These are phyloP conservation scores for Pollenia labialis DNA, from an alignment of 2,888 invertebrate species.

Conservation along the genomic window DNA sequence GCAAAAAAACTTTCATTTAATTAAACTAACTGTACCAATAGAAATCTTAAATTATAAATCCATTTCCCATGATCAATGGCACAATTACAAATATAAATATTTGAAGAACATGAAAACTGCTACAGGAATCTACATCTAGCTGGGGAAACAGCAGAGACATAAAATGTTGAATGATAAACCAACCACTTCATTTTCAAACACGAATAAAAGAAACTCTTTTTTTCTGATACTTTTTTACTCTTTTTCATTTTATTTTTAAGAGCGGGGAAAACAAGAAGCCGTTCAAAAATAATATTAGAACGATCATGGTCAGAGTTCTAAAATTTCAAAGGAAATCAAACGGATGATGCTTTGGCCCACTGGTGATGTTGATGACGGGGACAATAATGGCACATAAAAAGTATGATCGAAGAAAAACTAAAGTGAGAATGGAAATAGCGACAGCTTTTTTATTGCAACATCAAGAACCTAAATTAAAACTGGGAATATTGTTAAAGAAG, in stretches of 20 bases:
- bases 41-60: constrained; percentile 55
- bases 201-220: constrained; percentile 54
- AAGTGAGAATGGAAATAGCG: constrained; percentile 41
- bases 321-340: constrained; percentile 47
- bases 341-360: background rate
- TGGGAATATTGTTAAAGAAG: background rate
- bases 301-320: constrained; percentile 50
- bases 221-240: background rate
- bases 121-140: background rate
- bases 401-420: background rate
- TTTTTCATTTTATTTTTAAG: background rate
- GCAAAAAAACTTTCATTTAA: constrained; percentile 45
- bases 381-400: background rate
- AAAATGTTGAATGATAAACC: constrained; percentile 44
- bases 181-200: constrained; percentile 59
- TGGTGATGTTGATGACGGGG: background rate
- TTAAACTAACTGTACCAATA: constrained; percentile 56
- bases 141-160: background rate
- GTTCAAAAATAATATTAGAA: constrained; percentile 30
- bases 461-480: background rate
- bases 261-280: constrained; percentile 26
- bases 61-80: constrained; percentile 60
- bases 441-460: background rate
- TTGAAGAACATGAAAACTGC: constrained; percentile 41
- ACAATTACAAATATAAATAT: constrained; percentile 55